Evolutionary conservation across 1,140 invertebrate species (phyloP).

Genomic region (Drosophila chauvacae): DNA sequence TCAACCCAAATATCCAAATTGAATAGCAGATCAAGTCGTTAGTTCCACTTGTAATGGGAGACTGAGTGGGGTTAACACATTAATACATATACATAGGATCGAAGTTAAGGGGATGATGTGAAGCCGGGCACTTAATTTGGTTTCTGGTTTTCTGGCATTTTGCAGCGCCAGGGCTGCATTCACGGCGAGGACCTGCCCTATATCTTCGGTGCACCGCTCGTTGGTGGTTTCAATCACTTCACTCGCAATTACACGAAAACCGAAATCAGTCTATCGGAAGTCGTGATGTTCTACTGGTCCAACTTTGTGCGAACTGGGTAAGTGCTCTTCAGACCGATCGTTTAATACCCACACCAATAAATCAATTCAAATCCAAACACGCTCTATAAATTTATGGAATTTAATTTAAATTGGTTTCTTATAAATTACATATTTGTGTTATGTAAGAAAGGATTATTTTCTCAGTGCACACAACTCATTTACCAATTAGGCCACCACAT

Average conservation of each 20-base stretch:
- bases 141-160: constrained; percentile 19
- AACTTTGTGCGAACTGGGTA: constrained; percentile 99
- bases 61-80: neutral
- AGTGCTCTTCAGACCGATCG: constrained; percentile 61
- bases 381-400: too few relatives aligned
- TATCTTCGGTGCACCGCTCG: constrained; percentile 92
- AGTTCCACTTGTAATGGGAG: constrained; percentile 1
- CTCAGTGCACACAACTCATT: neutral
- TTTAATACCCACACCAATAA: too few relatives aligned
- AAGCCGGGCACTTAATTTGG: constrained; percentile 2
- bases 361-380: too few relatives aligned
- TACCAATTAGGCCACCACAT: neutral
- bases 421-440: too few relatives aligned
- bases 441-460: neutral
- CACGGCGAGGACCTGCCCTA: constrained; percentile 97
- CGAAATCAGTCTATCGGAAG: constrained; percentile 95
- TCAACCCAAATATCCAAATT: neutral
- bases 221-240: constrained; percentile 93
- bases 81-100: constrained; percentile 6
- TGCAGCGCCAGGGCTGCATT: constrained; percentile 92
- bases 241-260: constrained; percentile 94
- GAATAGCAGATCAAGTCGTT: neutral
- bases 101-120: constrained; percentile 1
- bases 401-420: too few relatives aligned
- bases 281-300: constrained; percentile 97